Evolutionary conservation across 2,888 invertebrate species (phyloP).

Genomic region (Alcis repandata): DNA sequence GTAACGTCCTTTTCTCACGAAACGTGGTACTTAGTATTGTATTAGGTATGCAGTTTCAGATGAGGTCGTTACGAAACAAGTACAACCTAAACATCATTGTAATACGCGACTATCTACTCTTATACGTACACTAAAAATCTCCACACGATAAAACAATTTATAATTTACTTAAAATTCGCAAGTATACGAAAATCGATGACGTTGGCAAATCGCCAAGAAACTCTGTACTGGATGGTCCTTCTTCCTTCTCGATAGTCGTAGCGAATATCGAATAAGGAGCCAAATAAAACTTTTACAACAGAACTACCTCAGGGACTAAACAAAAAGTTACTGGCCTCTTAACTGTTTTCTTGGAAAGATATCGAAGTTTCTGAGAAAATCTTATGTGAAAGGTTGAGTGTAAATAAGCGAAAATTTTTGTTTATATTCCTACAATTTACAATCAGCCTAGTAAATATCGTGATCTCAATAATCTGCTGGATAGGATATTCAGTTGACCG

Average conservation of each 20-base stretch:
- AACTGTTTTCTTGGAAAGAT: slow-evolving; percentile 3
- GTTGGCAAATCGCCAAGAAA: slow-evolving; percentile 59
- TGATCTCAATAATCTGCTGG: too few relatives aligned
- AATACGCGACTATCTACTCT: background rate
- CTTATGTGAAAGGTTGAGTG: background rate
- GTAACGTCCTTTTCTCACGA: slow-evolving; percentile 22
- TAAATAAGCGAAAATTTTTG: too few relatives aligned
- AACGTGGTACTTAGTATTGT: background rate
- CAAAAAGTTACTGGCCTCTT: background rate
- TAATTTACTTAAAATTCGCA: slow-evolving; percentile 28
- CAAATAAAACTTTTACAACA: slow-evolving; percentile 12
- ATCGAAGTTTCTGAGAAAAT: background rate
- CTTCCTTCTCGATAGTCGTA: slow-evolving; percentile 16
- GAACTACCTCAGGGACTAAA: background rate
- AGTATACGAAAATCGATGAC: slow-evolving; percentile 57
- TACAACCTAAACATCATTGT: background rate
- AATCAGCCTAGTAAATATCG: too few relatives aligned
- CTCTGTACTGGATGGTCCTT: slow-evolving; percentile 31
- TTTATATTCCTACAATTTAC: too few relatives aligned
- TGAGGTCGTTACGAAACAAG: background rate
- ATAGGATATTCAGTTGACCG: too few relatives aligned
- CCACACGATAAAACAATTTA: too few relatives aligned
- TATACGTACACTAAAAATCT: background rate
- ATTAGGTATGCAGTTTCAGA: background rate
- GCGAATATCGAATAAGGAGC: slow-evolving; percentile 9